Evolutionary conservation across 2,113 vertebrate genomes (phyloP), one percentile per base, ranked within the genome.

Genomic region (Glaucomys volans): DNA sequence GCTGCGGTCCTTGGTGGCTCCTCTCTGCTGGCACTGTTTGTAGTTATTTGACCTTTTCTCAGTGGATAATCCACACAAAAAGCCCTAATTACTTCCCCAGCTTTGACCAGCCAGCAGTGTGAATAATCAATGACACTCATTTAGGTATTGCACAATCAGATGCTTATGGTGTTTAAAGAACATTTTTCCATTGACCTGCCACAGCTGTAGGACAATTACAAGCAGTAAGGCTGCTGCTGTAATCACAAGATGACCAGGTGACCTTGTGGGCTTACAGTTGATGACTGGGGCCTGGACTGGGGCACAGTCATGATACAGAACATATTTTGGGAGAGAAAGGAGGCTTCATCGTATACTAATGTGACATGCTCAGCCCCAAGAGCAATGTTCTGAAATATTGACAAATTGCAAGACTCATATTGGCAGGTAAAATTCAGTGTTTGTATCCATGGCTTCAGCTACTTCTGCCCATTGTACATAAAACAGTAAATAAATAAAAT

Each of bases 41-140:
- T 99, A 99, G 99, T 99, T 99, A 98, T 99, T 99, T 99, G 99
- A 99, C 99, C 99, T 99, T 99, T 99, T 99, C 99, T 99, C 99
- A 98, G 98, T 98, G 98, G 99, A 99, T 99, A 99, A 99, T 99
- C 99, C 99, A 99, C 99, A 99, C 99, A 99, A 99, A 99, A 99
- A 99, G 99, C 99, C 99, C 99, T 99, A 99, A 99, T 99, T 99
- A 99, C 99, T 99, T 99, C 99, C 99, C 99, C 99, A 98, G 99
- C 99, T 99, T 99, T 99, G 98, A 98, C 98, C 98, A 97, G 98
- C 98, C 99, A 98, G 98, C 98, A 98, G 97, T 98, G 98, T 98
- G 99, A 99, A 99, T 99, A 99, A 99, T 99, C 99, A 99, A 99
- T 99, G 99, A 96, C 97, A 96, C 98, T 99, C 98, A 99, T 99